Base-by-base conservation (phyloP, 1,140 invertebrate species). In the Euura saliciscinereae region DNA sequence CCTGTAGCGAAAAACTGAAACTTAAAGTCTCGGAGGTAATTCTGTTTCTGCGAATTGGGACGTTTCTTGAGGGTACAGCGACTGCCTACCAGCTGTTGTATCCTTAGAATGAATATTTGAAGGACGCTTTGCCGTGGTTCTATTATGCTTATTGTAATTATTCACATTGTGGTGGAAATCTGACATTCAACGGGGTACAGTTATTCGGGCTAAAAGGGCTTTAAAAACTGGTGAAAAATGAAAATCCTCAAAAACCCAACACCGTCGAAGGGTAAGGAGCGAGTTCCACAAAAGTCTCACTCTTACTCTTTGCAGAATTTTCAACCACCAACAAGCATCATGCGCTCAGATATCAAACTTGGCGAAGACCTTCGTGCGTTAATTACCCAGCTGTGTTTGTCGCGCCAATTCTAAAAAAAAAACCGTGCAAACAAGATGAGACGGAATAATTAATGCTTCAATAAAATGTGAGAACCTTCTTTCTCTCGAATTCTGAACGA, bases 51-150 rank as follows among this genome's bases (percentile, higher is more conserved):
- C 28, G 28, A 28, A 28, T 28, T 28, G 28, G 28, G 28, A 1
- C 1, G 28, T 28, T 28, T 28, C 28, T 28, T 28, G 28, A 28
- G 28, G 28, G 28, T 28, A 6, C 51, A 3, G 51, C 3, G 10
- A n/a, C 6, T 4, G 51, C 6, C 3, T 59, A 59, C 51, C 51
- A n/a, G n/a, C 51, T 59, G 8, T 59, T 59, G 51, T 59, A 59
- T 59, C 51, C 51, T 59, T 59, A 59, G 51, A 59, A 59, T 59
- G 51, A 59, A 59, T 11, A 59, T 59, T 28, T 59, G 51, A 59
- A 59, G 3, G 51, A 59, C 13, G 51, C 51, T 59, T 59, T 11
- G 51, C 8, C 51, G 51, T 4, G 13, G 8, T 59, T 59, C 51
- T n/a, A 59, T 59, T 59, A 59, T 59, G 10, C 51, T 8, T 59